These are phyloP conservation scores for Cancer borealis DNA, from an alignment of 2,888 invertebrate genomes.

Conservation along the genomic window DNA sequence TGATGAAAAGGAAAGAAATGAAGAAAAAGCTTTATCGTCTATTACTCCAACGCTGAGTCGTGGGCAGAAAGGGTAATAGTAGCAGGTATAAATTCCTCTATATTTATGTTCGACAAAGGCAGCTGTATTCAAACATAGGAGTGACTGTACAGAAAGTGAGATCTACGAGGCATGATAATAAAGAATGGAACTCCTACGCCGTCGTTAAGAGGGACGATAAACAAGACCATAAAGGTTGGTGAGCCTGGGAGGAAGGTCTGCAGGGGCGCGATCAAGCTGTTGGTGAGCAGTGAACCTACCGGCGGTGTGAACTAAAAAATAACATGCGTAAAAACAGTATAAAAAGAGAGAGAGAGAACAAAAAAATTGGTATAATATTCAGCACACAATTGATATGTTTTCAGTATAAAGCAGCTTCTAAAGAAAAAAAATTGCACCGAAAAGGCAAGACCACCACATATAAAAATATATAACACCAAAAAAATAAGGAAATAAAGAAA, in stretches of 20 bases:
- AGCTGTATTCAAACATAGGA: background rate
- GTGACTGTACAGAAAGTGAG: background rate
- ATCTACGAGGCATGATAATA: conserved; percentile 27
- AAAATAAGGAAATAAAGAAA: background rate
- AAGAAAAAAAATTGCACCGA: background rate
- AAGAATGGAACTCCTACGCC: conserved; percentile 41
- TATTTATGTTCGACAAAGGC: background rate
- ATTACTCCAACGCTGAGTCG: background rate
- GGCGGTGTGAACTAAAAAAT: background rate
- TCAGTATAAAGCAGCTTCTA: background rate
- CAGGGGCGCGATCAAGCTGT: conserved; percentile 5
- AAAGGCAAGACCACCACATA: background rate
- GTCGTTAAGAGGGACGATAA: conserved; percentile 12
- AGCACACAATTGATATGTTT: background rate
- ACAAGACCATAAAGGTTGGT: conserved; percentile 30
- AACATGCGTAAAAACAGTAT: background rate
- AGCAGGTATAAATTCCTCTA: background rate
- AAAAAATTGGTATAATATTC: background rate
- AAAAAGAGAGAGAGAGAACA: background rate
- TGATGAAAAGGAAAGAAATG: conserved; percentile 21
- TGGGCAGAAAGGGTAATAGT: background rate
- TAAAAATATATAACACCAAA: background rate
- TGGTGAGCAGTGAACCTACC: background rate
- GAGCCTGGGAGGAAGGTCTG: background rate
- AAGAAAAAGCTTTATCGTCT: background rate